phyloP scores from a whole-genome alignment of 2,797 vertebrate species.

The Oryzias sinensis region DNA sequence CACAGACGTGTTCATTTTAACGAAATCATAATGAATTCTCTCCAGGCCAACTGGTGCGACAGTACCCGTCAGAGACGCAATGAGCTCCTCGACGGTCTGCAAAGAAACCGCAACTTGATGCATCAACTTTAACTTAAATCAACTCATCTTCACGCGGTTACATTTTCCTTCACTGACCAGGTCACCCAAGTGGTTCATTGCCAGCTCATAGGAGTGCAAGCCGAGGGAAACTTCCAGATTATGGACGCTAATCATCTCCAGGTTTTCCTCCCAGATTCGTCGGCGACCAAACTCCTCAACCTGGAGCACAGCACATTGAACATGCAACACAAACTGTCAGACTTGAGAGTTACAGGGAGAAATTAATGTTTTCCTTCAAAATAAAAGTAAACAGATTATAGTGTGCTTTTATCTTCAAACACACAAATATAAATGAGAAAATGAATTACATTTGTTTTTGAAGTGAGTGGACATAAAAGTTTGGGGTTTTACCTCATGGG shows the following conservation, averaged over 20 bases:
- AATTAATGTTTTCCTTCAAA: no score
- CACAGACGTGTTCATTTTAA: constrained; percentile 4
- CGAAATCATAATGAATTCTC: not conserved
- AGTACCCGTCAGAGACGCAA: constrained; percentile 14
- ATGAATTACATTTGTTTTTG: not conserved
- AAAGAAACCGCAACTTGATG: not conserved
- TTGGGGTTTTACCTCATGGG: constrained; percentile 57
- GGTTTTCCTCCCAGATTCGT: constrained; percentile 64
- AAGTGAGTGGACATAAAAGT: not conserved
- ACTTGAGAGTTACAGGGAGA: no score
- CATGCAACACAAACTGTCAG: no score
- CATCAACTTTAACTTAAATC: not conserved
- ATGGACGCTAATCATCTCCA: constrained; percentile 67
- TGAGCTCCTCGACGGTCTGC: constrained; percentile 54
- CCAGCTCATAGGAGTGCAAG: constrained; percentile 65
- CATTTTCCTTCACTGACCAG: constrained; percentile 39
- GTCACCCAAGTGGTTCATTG: constrained; percentile 71
- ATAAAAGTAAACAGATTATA: no score
- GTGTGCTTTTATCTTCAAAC: no score
- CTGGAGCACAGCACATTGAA: constrained; percentile 26
- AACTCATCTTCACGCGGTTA: not conserved
- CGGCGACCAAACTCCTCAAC: constrained; percentile 60
- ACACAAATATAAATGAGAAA: no score
- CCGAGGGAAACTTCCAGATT: constrained; percentile 64
- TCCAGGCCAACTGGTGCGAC: constrained; percentile 43